Evolutionary conservation across 2,888 invertebrate genomes (phyloP).

Genomic region (Oscheius sp.): DNA sequence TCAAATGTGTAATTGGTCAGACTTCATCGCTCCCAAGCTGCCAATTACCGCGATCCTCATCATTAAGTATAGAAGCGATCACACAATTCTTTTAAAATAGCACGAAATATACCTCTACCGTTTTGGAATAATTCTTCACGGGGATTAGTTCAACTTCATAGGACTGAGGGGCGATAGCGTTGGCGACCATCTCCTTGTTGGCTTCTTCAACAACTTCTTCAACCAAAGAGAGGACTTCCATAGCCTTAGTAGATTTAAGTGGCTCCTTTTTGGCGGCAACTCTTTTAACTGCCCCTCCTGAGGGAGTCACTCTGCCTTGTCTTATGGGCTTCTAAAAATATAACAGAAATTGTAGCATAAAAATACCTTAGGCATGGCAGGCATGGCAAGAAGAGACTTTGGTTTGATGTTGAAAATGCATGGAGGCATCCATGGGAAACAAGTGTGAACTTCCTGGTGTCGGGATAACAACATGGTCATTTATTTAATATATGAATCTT

Average conservation of each 20-base stretch:
- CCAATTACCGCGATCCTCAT: too few relatives aligned
- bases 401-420: constrained; percentile 21
- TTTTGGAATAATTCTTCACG: constrained; percentile 8
- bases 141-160: constrained; percentile 29
- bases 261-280: background rate
- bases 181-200: constrained; percentile 2
- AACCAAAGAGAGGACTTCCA: constrained; percentile 18
- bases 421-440: constrained; percentile 22
- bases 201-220: constrained; percentile 27
- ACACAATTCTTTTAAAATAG: too few relatives aligned
- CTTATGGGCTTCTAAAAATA: constrained; percentile 1
- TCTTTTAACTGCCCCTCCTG: constrained; percentile 4
- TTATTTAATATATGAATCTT: too few relatives aligned
- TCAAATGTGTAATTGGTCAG: constrained; percentile 5
- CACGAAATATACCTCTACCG: background rate
- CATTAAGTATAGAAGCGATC: too few relatives aligned
- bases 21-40: too few relatives aligned
- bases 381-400: constrained; percentile 11
- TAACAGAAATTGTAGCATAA: background rate
- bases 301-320: background rate
- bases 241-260: background rate
- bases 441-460: background rate
- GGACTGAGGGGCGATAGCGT: background rate
- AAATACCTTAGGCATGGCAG: constrained; percentile 1
- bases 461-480: background rate